phyloP scores from a whole-genome alignment of 2,797 vertebrate species.

The Pogoniulus pusillus region DNA sequence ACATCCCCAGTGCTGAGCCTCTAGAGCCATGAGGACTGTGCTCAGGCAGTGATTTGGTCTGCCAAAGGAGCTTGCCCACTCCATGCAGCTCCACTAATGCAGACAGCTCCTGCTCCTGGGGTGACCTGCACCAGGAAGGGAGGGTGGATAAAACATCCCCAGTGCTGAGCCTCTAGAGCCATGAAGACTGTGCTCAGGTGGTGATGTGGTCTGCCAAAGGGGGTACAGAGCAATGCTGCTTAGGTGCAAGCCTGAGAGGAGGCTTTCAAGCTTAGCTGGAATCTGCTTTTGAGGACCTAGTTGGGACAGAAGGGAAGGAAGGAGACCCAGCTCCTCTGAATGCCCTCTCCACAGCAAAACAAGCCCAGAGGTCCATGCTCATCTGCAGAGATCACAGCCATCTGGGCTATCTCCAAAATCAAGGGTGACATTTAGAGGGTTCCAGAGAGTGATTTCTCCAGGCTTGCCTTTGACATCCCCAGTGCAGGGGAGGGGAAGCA shows the following conservation, averaged over 20 bases:
- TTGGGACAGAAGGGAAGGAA: not conserved
- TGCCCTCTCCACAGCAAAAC: not conserved
- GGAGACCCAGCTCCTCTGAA: not conserved
- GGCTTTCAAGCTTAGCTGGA: not conserved
- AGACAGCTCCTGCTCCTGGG: not conserved
- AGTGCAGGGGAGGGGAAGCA: too few relatives aligned
- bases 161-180: not conserved
- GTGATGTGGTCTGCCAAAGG: not conserved
- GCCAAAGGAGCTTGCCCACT: not conserved
- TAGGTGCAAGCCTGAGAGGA: rapidly evolving
- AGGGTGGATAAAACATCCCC: not conserved
- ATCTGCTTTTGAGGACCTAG: not conserved
- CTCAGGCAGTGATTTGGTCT: too few relatives aligned
- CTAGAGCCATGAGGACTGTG: not conserved
- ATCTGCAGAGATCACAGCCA: not conserved
- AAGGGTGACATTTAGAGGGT: too few relatives aligned
- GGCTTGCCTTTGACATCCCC: too few relatives aligned
- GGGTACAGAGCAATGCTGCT: rapidly evolving
- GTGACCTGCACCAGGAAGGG: rapidly evolving
- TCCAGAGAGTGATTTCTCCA: too few relatives aligned
- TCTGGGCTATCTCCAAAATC: too few relatives aligned
- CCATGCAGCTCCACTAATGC: not conserved
- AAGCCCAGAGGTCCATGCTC: not conserved
- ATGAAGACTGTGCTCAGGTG: rapidly evolving
- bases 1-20: not conserved